Evolutionary conservation across 2,113 vertebrate genomes (phyloP), one percentile per base, ranked within the genome.

Genomic region (Gallinago undulata): DNA sequence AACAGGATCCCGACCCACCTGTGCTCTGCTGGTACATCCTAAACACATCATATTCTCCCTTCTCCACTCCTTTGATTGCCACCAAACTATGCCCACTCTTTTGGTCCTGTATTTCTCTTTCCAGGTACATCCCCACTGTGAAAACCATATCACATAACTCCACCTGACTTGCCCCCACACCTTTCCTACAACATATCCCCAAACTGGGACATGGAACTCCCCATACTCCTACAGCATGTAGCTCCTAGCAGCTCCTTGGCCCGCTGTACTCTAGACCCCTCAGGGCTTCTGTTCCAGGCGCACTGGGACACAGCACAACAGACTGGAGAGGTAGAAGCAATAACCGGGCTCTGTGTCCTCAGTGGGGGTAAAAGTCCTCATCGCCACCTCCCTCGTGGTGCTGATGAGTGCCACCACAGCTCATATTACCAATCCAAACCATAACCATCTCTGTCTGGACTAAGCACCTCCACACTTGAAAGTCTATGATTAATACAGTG

Each of bases 101-200:
- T 15, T 10, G 43, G 31, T 78, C 31, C 60, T 72, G 37, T 10
- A 47, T 51, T 82, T 84, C 48, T 64, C 19, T 56, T 50, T 39
- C 33, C 67, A 87, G 51, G 43, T 33, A n/a, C n/a, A 50, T 25
- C 15, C 11, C 22, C 28, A 8, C 28, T 59, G 22, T n/a, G n/a
- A 57, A 45, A 92, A 67, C 3, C 41, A 7, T 10, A 51, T 33
- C 56, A 3, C 3, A 0, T 21, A 43, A 28, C 11, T 27, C 45
- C 17, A 30, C 33, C 35, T 72, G 31, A 16, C n/a, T 72, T 68
- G 14, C 5, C 16, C 10, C 17, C 13, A 10, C 0, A 1, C 6
- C 1, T 3, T 47, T 82, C 47, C 45, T 50, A 19, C 8, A n/a
- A 30, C 2, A 15, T 8, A 39, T 39, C 24, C 27, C 19, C 53